Base-by-base conservation (phyloP, 2,113 vertebrate genomes). In the Muscicapa adusta region DNA sequence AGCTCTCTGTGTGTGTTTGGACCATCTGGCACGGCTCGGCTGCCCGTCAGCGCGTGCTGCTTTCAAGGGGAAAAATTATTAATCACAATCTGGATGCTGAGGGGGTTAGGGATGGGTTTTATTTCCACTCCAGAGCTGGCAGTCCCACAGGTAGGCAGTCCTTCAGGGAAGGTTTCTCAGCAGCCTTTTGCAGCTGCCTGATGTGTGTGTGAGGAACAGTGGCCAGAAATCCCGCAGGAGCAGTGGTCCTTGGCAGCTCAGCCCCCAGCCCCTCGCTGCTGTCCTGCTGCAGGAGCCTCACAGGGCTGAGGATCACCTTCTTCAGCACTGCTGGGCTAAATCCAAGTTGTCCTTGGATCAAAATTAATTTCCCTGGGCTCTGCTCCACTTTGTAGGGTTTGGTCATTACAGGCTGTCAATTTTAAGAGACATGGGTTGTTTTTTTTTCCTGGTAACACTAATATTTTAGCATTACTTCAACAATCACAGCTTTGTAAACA, bases 1-100 rank as follows among this genome's bases (percentile, higher is more conserved):
- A 95, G 88, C 83, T 94, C 95, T 81, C 47, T 68, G 85, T 63
- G 94, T 95, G 90, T 54, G 90, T 85, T 77, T 1, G 0, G 93
- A 92, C 94, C 94, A 97, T 96, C 96, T 97, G 96, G 95, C 95
- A 45, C 5, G 0, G 78, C 90, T 95, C 7, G 2, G 56, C 85
- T 57, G 94, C 85, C 87, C 53, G 0, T 77, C 88, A 42, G 0
- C 0, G 63, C 23, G 65, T 28, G 23, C 82, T 57, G 85, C 85
- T 93, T 95, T 94, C 75, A 90, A 66, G 82, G 85, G 72, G 94
- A 58, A 85, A 66, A 86, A 75, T 77, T 83, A 81, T 63, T 90
- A 94, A 95, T 67, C 90, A 86, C 90, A 96, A 78, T 93, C 93
- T 97, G 94, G 72, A 95, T 84, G 88, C 36, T 1, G 4, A 74